Base-by-base conservation (phyloP, 2,113 vertebrate species). In the Plestiodon gilberti region DNA sequence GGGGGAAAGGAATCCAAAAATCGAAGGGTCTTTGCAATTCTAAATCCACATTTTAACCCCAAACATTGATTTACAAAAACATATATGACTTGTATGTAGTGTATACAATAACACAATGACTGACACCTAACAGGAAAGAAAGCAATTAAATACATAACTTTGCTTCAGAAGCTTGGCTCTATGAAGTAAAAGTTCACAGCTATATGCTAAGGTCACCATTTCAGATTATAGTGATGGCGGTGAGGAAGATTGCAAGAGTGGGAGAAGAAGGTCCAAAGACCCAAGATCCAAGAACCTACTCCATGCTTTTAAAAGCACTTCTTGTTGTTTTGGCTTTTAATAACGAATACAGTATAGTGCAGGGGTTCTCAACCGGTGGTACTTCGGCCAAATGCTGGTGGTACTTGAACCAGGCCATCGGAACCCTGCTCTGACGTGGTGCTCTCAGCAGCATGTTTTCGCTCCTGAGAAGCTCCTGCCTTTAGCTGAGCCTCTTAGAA, bases 91-190 rank as follows among this genome's bases (percentile, higher is more conserved):
- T 1, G 0, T 40, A n/a, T n/a, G n/a, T 90, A 82, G 79, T 86
- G 80, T 93, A 93, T 94, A 95, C 43, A 8, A 48, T 94, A 96
- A 96, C 79, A 87, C 89, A 94, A 82, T 25, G 88, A 13, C 55
- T 94, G 89, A 61, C 75, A 80, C 73, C 70, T 85, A 93, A 90
- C 82, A 70, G 89, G 96, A 95, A 96, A 95, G 96, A 95, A 96
- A 95, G 88, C 93, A 95, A 96, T 95, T 96, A 95, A 95, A 95
- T 95, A 10, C 20, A 95, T 94, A 94, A 95, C 93, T 91, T 70
- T 87, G 93, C 93, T 95, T 95, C 93, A 88, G 43, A 87, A 95
- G 94, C 84, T 90, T 90, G 85, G 82, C 87, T 81, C 90, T 95
- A 75, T 90, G 93, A 90, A 65, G 90, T 88, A 94, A 93, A 96